phyloP scores from a whole-genome alignment of 2,888 invertebrate species.

The Prosapia bicincta region DNA sequence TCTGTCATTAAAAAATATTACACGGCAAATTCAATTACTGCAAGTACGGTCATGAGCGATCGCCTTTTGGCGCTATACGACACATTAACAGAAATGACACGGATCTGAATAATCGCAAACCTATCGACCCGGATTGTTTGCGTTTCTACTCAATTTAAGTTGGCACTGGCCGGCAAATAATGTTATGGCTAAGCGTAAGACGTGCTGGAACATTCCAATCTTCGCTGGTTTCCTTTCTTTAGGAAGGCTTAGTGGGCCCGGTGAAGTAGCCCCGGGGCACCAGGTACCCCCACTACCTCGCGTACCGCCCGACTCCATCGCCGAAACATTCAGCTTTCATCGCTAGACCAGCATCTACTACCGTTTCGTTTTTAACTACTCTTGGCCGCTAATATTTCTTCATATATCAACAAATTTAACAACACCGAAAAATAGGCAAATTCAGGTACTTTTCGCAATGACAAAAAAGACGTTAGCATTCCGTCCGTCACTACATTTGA shows the following conservation, averaged over 20 bases:
- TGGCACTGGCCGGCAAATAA: background rate
- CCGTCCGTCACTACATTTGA: no score
- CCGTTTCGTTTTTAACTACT: background rate
- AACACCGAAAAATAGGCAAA: no score
- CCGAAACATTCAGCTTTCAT: background rate
- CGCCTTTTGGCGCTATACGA: background rate
- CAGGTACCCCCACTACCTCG: background rate
- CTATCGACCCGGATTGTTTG: background rate
- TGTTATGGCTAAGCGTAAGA: background rate
- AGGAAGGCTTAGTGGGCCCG: background rate
- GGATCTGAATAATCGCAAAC: background rate
- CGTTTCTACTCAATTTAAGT: background rate
- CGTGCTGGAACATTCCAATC: background rate
- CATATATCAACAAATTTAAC: background rate
- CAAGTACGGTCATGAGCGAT: no score
- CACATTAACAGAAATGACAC: background rate
- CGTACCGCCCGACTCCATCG: background rate
- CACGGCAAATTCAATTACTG: no score
- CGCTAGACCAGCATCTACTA: background rate
- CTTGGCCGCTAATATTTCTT: background rate
- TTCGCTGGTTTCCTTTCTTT: background rate
- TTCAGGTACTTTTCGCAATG: no score
- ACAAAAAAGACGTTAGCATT: no score
- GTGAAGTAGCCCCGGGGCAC: background rate
- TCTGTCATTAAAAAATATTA: no score